phyloP scores from a whole-genome alignment of 2,113 vertebrate species.

The Grammatotria lemairii region DNA sequence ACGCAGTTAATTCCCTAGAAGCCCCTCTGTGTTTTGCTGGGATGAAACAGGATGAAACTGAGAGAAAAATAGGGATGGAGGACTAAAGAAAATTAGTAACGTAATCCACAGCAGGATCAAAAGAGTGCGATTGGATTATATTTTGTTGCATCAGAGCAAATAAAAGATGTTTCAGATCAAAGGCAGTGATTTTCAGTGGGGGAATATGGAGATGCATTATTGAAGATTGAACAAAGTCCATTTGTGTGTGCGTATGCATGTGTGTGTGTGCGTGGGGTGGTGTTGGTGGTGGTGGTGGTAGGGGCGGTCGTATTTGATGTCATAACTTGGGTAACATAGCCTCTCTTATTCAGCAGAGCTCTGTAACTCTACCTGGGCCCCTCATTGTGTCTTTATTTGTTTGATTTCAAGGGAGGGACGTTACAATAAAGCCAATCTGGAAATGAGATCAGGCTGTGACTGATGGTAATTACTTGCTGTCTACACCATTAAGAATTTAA shows the following conservation, averaged over 20 bases:
- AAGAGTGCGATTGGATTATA: conserved; percentile 58
- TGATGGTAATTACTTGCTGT: conserved; percentile 82
- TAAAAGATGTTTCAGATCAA: conserved; percentile 71
- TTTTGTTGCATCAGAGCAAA: conserved; percentile 63
- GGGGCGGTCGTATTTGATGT: conserved; percentile 70
- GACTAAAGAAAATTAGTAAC: conserved; percentile 62
- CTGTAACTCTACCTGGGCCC: conserved; percentile 75
- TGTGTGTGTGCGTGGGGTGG: not conserved
- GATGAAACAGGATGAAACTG: conserved; percentile 30
- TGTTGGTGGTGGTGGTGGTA: not conserved
- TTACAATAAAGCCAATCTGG: conserved; percentile 78
- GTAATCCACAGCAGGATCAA: conserved; percentile 66
- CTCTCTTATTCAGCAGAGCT: conserved; percentile 66
- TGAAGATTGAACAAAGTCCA: conserved; percentile 66
- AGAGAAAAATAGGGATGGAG: not conserved
- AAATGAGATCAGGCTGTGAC: conserved; percentile 82
- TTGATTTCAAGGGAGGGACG: conserved; percentile 71
- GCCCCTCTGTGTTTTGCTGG: conserved; percentile 1
- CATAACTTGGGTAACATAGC: conserved; percentile 74
- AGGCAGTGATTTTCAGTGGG: conserved; percentile 68
- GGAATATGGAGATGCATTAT: conserved; percentile 78
- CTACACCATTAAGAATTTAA: conserved; percentile 91
- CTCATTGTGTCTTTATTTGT: conserved; percentile 80
- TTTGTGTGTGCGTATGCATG: conserved; percentile 27
- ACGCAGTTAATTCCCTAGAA: conserved; percentile 11